Percentiles rank a stretch among this genome's conserved stretches.
These are phyloP conservation scores for Drosophila helvetica DNA, from an alignment of 2,888 invertebrate genomes.

Conservation along the genomic window DNA sequence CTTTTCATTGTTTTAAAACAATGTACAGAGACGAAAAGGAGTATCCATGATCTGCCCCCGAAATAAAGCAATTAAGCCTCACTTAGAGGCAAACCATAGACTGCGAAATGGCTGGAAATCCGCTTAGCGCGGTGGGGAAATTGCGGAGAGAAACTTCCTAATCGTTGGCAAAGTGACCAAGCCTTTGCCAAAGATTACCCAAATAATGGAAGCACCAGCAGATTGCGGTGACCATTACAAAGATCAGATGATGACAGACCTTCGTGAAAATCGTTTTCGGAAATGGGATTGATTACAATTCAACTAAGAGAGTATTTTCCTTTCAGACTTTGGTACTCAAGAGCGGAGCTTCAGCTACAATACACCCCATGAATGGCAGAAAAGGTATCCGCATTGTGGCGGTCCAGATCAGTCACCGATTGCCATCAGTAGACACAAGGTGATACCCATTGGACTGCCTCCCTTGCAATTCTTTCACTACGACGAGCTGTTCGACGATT, in stretches of 20 bases:
- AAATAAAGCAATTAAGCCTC: constrained; percentile 31
- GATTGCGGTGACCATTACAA: background rate
- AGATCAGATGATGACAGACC: background rate
- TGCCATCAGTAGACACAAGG: constrained; percentile 63
- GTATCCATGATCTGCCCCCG: constrained; percentile 7
- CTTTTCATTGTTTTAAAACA: constrained; percentile 49
- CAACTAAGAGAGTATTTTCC: background rate
- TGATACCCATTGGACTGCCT: constrained; percentile 75
- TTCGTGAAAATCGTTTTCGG: too few species aligned
- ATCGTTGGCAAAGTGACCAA: constrained; percentile 2
- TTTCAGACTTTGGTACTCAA: constrained; percentile 47
- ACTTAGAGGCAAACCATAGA: constrained; percentile 19
- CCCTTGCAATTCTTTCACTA: constrained; percentile 88
- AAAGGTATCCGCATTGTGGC: constrained; percentile 86
- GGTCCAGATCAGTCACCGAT: constrained; percentile 88
- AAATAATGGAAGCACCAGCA: background rate
- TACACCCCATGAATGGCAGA: constrained; percentile 84
- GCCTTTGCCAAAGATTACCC: background rate
- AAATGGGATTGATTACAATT: too few species aligned
- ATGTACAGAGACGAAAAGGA: constrained; percentile 30
- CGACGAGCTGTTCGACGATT: constrained; percentile 86
- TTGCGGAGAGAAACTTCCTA: constrained; percentile 1
- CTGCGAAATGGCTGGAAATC: constrained; percentile 6
- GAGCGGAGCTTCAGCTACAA: constrained; percentile 71
- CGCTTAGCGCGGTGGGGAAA: constrained; percentile 1